phyloP scores from a whole-genome alignment of 2,888 invertebrate genomes.

The Synergus japonicus region DNA sequence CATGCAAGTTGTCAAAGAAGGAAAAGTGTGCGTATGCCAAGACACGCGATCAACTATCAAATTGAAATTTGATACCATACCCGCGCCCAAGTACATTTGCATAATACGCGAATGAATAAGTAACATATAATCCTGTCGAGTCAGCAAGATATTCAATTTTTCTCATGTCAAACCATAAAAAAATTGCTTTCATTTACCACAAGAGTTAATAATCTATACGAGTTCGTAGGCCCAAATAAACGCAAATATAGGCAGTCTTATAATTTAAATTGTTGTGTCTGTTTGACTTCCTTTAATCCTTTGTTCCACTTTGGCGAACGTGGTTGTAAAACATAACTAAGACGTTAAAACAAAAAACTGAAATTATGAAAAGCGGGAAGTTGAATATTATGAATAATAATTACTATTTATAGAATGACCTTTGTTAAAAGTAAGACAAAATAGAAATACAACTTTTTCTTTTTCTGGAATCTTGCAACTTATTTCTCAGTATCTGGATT shows the following conservation, averaged over 20 bases:
- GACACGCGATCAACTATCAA: conserved; percentile 16
- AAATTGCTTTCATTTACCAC: background rate
- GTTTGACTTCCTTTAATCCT: background rate
- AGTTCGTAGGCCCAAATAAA: background rate
- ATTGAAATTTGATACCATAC: conserved; percentile 28
- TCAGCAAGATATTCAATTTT: background rate
- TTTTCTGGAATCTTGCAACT: background rate
- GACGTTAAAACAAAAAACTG: background rate
- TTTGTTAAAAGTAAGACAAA: background rate
- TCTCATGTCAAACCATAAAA: background rate
- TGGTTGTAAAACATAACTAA: background rate
- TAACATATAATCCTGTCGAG: conserved; percentile 28
- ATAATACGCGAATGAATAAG: conserved; percentile 21
- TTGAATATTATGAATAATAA: background rate
- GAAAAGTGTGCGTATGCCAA: background rate
- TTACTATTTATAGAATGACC: background rate
- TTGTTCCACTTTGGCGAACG: background rate
- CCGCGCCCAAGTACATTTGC: conserved; percentile 25
- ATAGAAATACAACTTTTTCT: background rate
- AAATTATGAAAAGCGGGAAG: background rate
- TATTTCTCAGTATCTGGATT: background rate
- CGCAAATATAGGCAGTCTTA: background rate
- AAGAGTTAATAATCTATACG: background rate
- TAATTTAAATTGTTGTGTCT: background rate
- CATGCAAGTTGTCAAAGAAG: background rate